These are phyloP conservation scores for Lutraria rhynchaena DNA, from an alignment of 1,140 invertebrate genomes.

Conservation along the genomic window DNA sequence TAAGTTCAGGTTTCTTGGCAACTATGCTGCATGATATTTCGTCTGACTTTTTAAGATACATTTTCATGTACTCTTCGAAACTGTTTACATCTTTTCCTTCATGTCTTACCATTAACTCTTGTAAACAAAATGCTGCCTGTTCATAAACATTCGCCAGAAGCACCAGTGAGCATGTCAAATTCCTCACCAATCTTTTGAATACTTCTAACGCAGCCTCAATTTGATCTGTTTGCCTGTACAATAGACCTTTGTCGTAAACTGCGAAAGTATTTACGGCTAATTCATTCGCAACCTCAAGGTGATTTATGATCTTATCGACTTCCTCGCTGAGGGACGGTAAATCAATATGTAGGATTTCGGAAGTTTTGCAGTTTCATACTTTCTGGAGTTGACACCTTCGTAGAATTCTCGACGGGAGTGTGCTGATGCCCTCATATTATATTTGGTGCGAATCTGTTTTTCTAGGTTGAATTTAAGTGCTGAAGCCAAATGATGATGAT, in stretches of 20 bases:
- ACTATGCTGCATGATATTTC: constrained; percentile 6
- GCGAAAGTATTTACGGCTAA: neutral
- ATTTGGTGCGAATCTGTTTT: too few relatives aligned
- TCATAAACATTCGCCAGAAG: constrained; percentile 36
- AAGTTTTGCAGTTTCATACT: constrained; percentile 31
- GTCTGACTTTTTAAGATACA: neutral
- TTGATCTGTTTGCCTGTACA: constrained; percentile 8
- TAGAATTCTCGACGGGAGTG: too few relatives aligned
- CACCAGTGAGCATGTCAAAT: constrained; percentile 28
- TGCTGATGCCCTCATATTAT: too few relatives aligned
- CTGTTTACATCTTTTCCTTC: neutral
- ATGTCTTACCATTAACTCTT: constrained; percentile 9
- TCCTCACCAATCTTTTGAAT: constrained; percentile 25
- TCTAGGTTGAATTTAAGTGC: too few relatives aligned
- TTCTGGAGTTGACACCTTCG: too few relatives aligned
- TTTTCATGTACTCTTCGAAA: neutral
- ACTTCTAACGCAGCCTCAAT: neutral
- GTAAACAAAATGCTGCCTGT: constrained; percentile 19
- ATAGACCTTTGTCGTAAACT: constrained; percentile 34
- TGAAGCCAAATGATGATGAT: constrained; percentile 17
- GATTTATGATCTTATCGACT: constrained; percentile 1
- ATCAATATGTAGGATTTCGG: too few relatives aligned
- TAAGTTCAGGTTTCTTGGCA: constrained; percentile 4
- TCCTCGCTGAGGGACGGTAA: neutral
- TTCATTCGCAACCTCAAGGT: constrained; percentile 34